Conservation (phyloP, 2,113 vertebrate genomes). For the Aphyosemion australe region DNA sequence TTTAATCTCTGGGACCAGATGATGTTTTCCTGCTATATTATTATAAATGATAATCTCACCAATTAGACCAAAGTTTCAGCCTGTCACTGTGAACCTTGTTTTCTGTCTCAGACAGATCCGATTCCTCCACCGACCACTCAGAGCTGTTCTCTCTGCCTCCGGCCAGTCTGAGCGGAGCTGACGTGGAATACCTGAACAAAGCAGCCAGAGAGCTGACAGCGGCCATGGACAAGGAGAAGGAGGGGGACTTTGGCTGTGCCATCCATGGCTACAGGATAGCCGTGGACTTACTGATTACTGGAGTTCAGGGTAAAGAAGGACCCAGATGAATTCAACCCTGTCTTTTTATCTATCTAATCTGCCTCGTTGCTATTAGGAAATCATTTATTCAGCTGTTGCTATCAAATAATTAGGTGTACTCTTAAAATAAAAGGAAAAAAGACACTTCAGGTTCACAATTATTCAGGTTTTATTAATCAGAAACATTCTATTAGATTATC, state of each 20-base stretch:
- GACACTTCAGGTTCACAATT: too few species aligned
- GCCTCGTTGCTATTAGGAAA: too few species aligned
- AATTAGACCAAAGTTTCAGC: background rate
- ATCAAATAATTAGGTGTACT: background rate
- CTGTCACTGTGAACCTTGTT: background rate
- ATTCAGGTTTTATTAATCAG: background rate
- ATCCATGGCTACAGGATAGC: constrained; percentile 81
- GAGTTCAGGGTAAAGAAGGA: constrained; percentile 76
- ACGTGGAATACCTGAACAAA: constrained; percentile 74
- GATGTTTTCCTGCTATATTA: background rate
- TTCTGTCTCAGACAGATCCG: constrained; percentile 50
- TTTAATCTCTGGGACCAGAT: background rate
- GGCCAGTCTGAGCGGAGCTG: constrained; percentile 32
- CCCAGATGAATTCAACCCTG: too few species aligned
- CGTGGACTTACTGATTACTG: constrained; percentile 85
- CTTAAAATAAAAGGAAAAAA: too few species aligned
- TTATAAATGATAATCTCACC: background rate
- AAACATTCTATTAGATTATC: too few species aligned
- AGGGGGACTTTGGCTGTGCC: constrained; percentile 79
- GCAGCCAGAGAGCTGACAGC: constrained; percentile 66
- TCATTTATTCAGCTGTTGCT: too few species aligned
- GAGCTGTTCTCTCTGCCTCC: constrained; percentile 69
- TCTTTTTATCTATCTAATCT: too few species aligned
- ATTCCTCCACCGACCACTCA: constrained; percentile 57
- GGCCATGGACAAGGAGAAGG: constrained; percentile 71